Conservation (phyloP, 2,113 vertebrate genomes). For the Ictalurus furcatus region DNA sequence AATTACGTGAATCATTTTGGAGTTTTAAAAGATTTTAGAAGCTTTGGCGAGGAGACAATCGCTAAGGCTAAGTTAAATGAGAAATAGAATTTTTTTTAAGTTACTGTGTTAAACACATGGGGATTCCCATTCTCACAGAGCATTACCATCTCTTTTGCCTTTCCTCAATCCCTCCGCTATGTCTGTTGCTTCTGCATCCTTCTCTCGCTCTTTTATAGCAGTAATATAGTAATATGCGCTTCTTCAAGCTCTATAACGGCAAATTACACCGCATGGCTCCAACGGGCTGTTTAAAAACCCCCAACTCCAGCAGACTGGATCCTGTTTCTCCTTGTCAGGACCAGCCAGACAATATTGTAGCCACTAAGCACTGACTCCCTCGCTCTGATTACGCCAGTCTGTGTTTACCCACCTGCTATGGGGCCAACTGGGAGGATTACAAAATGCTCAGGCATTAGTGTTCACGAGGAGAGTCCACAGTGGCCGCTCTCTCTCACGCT, state of each 20-base stretch:
- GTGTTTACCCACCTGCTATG: conserved; percentile 64
- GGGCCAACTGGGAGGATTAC: conserved; percentile 60
- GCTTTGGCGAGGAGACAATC: not conserved
- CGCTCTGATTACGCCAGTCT: conserved; percentile 50
- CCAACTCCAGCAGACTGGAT: conserved; percentile 2
- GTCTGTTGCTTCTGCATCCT: not conserved
- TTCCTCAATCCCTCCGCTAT: not conserved
- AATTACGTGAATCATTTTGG: not conserved
- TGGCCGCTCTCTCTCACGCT: conserved; percentile 40
- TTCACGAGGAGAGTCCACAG: conserved; percentile 20
- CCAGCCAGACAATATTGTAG: conserved; percentile 36
- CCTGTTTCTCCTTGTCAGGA: not conserved
- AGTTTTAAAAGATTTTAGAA: not conserved
- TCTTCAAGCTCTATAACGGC: not conserved
- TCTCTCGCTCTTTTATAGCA: not conserved
- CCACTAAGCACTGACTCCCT: conserved; percentile 35
- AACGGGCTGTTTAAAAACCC: not conserved
- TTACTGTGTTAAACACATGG: not conserved
- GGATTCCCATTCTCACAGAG: not conserved
- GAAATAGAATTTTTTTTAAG: not conserved
- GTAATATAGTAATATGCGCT: not conserved
- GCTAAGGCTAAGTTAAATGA: not conserved
- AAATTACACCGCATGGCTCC: not conserved
- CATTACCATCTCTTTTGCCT: not conserved
- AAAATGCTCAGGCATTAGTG: conserved; percentile 41